Base-by-base conservation (phyloP, 2,113 vertebrate genomes). In the Labeo rohita region DNA sequence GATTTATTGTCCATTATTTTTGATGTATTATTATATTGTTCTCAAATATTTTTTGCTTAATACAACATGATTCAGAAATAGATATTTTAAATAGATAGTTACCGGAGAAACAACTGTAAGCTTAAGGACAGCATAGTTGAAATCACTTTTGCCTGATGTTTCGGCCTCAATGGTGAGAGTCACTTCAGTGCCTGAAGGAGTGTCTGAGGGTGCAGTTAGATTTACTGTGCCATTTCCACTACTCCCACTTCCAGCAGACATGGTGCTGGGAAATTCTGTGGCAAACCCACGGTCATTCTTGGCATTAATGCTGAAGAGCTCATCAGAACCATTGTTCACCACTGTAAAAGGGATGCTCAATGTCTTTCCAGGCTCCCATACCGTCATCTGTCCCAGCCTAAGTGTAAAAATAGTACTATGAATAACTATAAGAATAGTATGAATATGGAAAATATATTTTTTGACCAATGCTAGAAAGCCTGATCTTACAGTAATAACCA, bases 101-200 rank as follows among this genome's bases (percentile, higher is more conserved):
- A 95, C 95, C 93, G 91, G 91, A n/a, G 87, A 39, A 36, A 9
- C 2, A 39, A 95, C 89, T 63, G 92, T 86, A 72, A 95, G 87
- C n/a, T 91, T 84, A 15, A 94, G 85, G 1, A 95, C 90, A 9
- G 76, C 76, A 0, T 92, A 95, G 92, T 95, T 95, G 80, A 85
- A 86, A 78, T 95, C 94, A 0, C 78, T 63, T 6, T 54, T 75
- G 0, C 76, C 86, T 0, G 89, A 0, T 45, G 91, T 86, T 52
- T 93, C 63, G 2, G 88, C 94, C 45, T 89, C 91, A 23, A 95
- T 92, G 8, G 91, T 95, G 0, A 95, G 73, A 1, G 93, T 94
- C 74, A 95, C 87, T 0, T 90, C 92, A 8, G 91, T 92, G 74
- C 95, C 95, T 8, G 92, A 91, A 13, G 78, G 15, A 7, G 93